Evolutionary conservation across 2,797 vertebrate genomes (phyloP).

Genomic region (Bucorvus abyssinicus): DNA sequence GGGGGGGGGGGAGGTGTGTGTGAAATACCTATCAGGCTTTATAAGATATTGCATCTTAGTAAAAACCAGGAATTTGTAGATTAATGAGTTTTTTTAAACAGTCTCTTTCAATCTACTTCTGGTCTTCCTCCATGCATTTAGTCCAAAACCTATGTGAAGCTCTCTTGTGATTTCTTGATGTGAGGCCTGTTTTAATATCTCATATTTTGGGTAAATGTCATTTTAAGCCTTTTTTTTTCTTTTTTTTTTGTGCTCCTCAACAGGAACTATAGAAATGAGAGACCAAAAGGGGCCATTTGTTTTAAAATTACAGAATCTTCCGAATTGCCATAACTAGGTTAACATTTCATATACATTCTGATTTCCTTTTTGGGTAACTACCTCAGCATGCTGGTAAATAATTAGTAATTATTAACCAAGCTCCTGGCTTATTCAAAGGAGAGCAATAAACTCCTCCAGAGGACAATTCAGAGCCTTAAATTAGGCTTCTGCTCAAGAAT

Average conservation of each 20-base stretch:
- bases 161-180: background rate
- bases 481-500: background rate
- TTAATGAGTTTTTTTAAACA: background rate
- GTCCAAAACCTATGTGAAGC: background rate
- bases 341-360: background rate
- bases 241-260: background rate
- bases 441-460: conserved; percentile 17
- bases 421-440: conserved; percentile 2
- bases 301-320: background rate
- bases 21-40: background rate
- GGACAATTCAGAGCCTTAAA: conserved; percentile 16
- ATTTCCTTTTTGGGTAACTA: background rate
- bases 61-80: background rate
- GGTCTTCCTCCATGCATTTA: background rate
- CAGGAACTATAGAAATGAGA: background rate
- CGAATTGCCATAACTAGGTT: background rate
- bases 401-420: background rate
- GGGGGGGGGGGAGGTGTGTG: too few species aligned
- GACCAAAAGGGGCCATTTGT: background rate
- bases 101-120: background rate
- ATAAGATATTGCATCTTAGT: background rate
- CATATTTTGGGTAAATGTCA: background rate
- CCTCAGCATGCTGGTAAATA: background rate
- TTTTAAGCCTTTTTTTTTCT: background rate
- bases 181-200: background rate